Evolutionary conservation across 1,140 invertebrate species (phyloP).

Genomic region (Drosophila biarmipes): DNA sequence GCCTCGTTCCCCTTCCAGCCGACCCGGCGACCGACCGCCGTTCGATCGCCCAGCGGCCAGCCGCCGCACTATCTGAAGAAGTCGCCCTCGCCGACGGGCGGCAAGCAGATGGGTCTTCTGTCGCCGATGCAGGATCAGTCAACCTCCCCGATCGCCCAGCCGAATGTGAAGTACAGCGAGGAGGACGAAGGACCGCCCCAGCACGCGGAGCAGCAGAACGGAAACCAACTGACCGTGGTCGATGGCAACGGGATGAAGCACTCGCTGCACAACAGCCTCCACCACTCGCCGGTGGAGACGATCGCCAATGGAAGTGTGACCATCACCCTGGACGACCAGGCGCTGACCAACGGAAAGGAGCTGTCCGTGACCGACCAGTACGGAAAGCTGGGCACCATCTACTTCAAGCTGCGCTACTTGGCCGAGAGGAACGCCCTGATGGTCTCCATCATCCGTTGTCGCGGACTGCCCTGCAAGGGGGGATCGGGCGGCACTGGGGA

Average conservation of each 20-base stretch:
- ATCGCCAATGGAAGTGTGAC: conserved; percentile 73
- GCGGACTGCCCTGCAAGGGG: conserved; percentile 90
- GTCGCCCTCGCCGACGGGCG: conserved; percentile 93
- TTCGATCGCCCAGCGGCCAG: conserved; percentile 87
- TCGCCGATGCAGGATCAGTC: conserved; percentile 83
- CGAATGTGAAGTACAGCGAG: conserved; percentile 73
- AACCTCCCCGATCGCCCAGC: conserved; percentile 73
- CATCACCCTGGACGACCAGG: conserved; percentile 83
- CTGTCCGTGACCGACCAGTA: conserved; percentile 84
- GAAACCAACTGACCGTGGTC: conserved; percentile 59
- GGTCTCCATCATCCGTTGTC: conserved; percentile 95
- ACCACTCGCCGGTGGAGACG: conserved; percentile 80
- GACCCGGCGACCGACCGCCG: conserved; percentile 86
- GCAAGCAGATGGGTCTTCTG: conserved; percentile 84
- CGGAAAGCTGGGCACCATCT: conserved; percentile 91
- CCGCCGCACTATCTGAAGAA: conserved; percentile 93
- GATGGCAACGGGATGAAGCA: conserved; percentile 48
- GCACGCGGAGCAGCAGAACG: conserved; percentile 37
- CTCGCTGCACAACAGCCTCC: conserved; percentile 44
- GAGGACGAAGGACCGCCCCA: conserved; percentile 68
- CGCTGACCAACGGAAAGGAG: conserved; percentile 80
- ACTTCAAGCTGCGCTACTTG: conserved; percentile 95
- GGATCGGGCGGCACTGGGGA: conserved; percentile 85
- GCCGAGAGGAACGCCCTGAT: conserved; percentile 94
- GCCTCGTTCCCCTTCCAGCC: conserved; percentile 86